phyloP scores from a whole-genome alignment of 2,797 vertebrate genomes.

The Mus minutoides region DNA sequence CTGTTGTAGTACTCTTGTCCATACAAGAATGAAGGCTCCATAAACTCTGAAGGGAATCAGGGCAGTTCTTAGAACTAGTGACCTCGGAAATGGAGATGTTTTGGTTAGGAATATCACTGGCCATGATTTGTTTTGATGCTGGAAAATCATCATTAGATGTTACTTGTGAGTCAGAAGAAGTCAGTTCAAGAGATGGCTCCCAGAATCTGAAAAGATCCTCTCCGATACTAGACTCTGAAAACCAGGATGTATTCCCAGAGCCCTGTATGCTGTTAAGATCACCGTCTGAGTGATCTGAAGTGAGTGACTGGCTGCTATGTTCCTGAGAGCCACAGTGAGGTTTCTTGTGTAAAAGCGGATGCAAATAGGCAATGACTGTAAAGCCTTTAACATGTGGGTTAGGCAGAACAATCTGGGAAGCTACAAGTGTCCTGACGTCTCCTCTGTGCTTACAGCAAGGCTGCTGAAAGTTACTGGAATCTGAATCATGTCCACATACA shows the following conservation, averaged over 20 bases:
- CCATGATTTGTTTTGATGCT: slow-evolving; percentile 69
- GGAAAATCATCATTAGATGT: slow-evolving; percentile 80
- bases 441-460: slow-evolving; percentile 70
- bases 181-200: slow-evolving; percentile 86
- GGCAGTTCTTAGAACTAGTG: slow-evolving; percentile 55
- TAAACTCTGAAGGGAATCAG: slow-evolving; percentile 60
- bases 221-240: slow-evolving; percentile 64
- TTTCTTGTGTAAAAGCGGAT: slow-evolving; percentile 74
- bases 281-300: slow-evolving; percentile 68
- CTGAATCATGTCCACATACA: slow-evolving; percentile 65
- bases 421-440: slow-evolving; percentile 80
- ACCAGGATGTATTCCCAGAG: slow-evolving; percentile 72
- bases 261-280: slow-evolving; percentile 79
- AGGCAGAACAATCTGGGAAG: slow-evolving; percentile 87
- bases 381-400: slow-evolving; percentile 81
- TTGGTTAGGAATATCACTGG: slow-evolving; percentile 63
- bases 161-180: slow-evolving; percentile 81
- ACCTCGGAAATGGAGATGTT: slow-evolving; percentile 69
- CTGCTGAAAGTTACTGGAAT: slow-evolving; percentile 75
- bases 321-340: slow-evolving; percentile 44
- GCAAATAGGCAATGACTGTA: slow-evolving; percentile 86
- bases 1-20: slow-evolving; percentile 58
- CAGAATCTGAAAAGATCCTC: slow-evolving; percentile 79
- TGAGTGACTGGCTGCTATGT: slow-evolving; percentile 58
- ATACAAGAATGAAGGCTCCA: slow-evolving; percentile 63